Conservation (phyloP, 2,888 invertebrate species). For the Ypsolopha sequella region DNA sequence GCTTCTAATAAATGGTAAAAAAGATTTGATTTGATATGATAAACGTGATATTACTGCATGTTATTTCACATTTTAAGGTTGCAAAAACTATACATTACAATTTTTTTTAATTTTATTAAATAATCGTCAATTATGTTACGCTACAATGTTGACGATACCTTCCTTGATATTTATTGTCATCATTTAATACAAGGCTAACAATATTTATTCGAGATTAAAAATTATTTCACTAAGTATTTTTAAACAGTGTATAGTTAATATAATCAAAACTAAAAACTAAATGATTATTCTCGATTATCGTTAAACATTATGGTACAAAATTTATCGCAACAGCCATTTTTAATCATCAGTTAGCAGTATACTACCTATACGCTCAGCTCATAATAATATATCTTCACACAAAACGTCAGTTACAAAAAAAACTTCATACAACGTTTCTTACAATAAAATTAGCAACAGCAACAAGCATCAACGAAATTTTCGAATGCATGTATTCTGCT, state of each 20-base stretch:
- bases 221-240: not conserved
- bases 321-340: conserved; percentile 58
- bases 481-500: conserved; percentile 2
- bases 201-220: not conserved
- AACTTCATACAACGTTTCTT: conserved; percentile 23
- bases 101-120: not conserved
- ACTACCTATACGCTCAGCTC: conserved; percentile 15
- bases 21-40: conserved; percentile 46
- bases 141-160: not conserved
- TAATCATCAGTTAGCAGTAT: conserved; percentile 32
- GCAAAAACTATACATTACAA: not conserved
- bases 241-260: not conserved
- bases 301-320: conserved; percentile 32
- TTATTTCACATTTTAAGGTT: not conserved
- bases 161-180: conserved; percentile 1
- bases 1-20: too few relatives aligned
- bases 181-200: not conserved
- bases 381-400: conserved; percentile 10
- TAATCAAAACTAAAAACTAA: not conserved
- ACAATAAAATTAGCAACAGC: conserved; percentile 10
- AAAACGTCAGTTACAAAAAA: not conserved
- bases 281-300: conserved; percentile 13
- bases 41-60: conserved; percentile 31
- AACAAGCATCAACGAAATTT: not conserved
- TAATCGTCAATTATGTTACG: not conserved